Evolutionary conservation across 2,888 invertebrate species (phyloP).

Genomic region (Melanostoma mellinum): DNA sequence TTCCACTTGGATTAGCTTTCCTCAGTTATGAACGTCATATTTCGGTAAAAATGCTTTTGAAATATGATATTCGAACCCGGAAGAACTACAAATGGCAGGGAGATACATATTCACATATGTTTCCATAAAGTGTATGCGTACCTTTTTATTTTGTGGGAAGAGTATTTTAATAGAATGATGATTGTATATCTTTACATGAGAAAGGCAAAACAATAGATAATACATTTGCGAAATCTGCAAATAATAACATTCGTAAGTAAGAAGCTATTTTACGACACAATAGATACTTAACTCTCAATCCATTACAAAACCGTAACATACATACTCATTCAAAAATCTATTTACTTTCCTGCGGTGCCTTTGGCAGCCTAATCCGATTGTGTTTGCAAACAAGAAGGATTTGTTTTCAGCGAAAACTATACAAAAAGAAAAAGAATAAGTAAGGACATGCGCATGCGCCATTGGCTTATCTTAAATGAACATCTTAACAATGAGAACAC

Average conservation of each 20-base stretch:
- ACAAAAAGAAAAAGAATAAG: neutral
- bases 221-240: neutral
- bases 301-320: too few species aligned
- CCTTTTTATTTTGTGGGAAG: constrained; percentile 48
- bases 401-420: constrained; percentile 5
- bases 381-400: constrained; percentile 61
- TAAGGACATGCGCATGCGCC: constrained; percentile 45
- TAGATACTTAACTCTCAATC: too few species aligned
- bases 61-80: constrained; percentile 47
- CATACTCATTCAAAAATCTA: constrained; percentile 11
- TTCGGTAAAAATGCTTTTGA: constrained; percentile 28
- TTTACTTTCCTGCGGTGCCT: constrained; percentile 15
- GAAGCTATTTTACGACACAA: neutral
- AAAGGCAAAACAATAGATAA: neutral
- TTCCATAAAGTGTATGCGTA: neutral
- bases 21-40: constrained; percentile 27
- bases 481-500: constrained; percentile 1
- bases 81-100: constrained; percentile 5
- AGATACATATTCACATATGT: constrained; percentile 11
- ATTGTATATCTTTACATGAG: neutral
- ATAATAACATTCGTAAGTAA: neutral
- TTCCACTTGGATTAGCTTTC: constrained; percentile 47
- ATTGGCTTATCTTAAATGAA: constrained; percentile 54
- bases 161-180: constrained; percentile 13
- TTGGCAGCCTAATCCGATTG: constrained; percentile 62